Conservation (phyloP, 1,140 invertebrate species). For the Condylostylus longicornis region DNA sequence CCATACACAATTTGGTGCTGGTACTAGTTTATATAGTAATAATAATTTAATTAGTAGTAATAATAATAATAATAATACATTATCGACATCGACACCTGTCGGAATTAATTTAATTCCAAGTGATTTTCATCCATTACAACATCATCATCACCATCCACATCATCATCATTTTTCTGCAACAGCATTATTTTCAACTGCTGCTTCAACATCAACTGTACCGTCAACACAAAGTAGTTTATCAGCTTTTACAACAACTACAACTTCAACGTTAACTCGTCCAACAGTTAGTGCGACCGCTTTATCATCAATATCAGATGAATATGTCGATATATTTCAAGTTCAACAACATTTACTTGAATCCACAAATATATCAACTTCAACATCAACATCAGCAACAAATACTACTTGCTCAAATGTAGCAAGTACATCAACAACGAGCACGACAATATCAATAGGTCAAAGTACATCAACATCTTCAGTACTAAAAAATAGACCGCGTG, state of each 20-base stretch:
- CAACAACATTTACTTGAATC: constrained; percentile 36
- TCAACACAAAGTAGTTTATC: no score
- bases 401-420: constrained; percentile 6
- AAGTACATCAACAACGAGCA: not conserved
- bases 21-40: no score
- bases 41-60: no score
- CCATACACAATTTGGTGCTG: no score
- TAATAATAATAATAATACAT: no score
- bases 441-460: no score
- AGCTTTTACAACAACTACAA: not conserved
- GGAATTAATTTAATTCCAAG: no score
- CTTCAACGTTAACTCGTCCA: not conserved
- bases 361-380: constrained; percentile 1
- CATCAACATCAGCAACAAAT: constrained; percentile 9
- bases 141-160: constrained; percentile 5
- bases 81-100: no score
- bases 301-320: constrained; percentile 30
- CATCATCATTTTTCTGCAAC: constrained; percentile 2
- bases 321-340: constrained; percentile 39
- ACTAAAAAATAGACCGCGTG: constrained; percentile 22
- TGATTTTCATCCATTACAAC: constrained; percentile 1
- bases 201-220: constrained; percentile 1
- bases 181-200: not conserved
- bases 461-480: constrained; percentile 7
- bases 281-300: not conserved